Conservation (phyloP, 2,113 vertebrate species). For the Takifugu flavidus region DNA sequence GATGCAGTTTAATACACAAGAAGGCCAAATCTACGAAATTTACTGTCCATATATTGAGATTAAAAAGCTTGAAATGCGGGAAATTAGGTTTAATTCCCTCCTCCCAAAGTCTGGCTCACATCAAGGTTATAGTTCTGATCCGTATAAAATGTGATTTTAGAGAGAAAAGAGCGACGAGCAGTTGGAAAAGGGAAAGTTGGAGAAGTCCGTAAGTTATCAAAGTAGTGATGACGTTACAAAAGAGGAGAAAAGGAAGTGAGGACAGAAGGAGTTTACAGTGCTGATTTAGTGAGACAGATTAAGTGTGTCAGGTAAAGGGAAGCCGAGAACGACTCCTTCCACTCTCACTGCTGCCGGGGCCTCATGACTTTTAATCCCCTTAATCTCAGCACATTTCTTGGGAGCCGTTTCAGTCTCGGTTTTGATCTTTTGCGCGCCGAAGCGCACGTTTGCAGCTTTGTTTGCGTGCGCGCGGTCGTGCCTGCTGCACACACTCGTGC, state of each 20-base stretch:
- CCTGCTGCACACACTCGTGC: conserved; percentile 7
- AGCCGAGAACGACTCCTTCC: conserved; percentile 27
- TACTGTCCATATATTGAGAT: background rate
- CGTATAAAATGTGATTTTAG: too few species aligned
- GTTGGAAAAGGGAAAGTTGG: background rate
- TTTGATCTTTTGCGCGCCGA: conserved; percentile 26
- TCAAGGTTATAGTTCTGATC: too few species aligned
- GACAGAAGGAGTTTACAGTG: background rate
- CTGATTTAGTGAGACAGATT: conserved; percentile 32
- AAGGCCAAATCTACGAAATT: background rate
- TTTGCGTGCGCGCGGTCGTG: background rate
- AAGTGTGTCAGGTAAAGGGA: conserved; percentile 46
- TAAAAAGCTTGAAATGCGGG: too few species aligned
- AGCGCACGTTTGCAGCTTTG: background rate
- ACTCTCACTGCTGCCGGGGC: conserved; percentile 35
- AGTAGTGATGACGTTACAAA: conserved; percentile 5
- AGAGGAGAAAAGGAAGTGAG: background rate
- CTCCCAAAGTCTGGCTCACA: too few species aligned
- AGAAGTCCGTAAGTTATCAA: background rate
- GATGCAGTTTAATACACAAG: background rate
- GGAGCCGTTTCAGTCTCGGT: conserved; percentile 43
- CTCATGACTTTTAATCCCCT: conserved; percentile 61
- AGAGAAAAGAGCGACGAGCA: too few species aligned
- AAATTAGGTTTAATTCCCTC: too few species aligned
- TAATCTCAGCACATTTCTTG: conserved; percentile 53